Evolutionary conservation across 2,888 invertebrate genomes (phyloP), one percentile per base, ranked within the genome.

Genomic region (Ellobium chinense): DNA sequence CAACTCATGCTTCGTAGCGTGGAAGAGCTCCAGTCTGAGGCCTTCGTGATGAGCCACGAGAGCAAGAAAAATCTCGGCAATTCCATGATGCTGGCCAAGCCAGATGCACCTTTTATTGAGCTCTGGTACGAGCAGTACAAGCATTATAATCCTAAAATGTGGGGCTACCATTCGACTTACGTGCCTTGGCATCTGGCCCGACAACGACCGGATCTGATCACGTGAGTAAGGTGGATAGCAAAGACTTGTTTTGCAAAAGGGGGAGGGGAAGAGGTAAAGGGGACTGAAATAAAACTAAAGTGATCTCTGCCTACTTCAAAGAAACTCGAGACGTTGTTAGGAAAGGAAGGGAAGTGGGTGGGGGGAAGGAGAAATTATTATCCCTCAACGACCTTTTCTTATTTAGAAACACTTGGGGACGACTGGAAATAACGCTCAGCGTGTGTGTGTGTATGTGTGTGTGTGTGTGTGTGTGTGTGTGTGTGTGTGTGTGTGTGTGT

Each of bases 1-100:
- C 89, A 91, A 75, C 74, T 91, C 5, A 82, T 89, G 7, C 75
- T 91, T 65, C 85, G 85, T 56, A 81, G 85, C 2, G 70, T 91
- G 27, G 86, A 88, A n/a, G 83, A 84, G 37, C 87, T 91, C 46
- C 84, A 88, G 1, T 77, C 83, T 60, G 82, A 86, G 80, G 82
- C 87, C 46, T 85, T 86, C 46, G 89, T 89, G 14, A 85, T 91
- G 76, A 89, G 91, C 0, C 85, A 88, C 37, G 91, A 90, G 81
- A 84, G 80, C 46, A 76, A 74, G 31, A 81, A 85, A 29, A 86
- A 87, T 37, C 86, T 88, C 3, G 88, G 88, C 54, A 91, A 89
- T 82, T 90, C 89, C 24, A 73, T 91, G 66, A 86, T 91, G 24
- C 80, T 91, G n/a, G 84, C 90, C 0, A 80, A 77, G 31, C 84